These are phyloP conservation scores for Rhinolophus sinicus DNA, from an alignment of 2,113 vertebrate genomes.

Conservation along the genomic window DNA sequence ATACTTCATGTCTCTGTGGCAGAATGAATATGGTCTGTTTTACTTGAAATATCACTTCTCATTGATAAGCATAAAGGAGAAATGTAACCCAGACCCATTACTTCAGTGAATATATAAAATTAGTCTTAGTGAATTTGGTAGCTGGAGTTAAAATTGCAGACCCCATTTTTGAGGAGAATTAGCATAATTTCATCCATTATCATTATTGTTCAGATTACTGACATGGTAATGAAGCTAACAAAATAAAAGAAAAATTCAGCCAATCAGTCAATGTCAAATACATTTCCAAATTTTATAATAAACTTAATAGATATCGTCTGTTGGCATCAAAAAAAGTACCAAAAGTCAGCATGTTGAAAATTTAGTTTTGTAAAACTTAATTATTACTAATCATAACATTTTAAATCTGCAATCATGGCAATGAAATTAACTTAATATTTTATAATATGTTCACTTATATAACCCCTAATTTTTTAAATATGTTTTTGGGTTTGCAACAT, in stretches of 20 bases:
- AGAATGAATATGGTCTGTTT: background rate
- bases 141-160: slow-evolving; percentile 21
- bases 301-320: background rate
- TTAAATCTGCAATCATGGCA: background rate
- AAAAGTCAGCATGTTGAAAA: background rate
- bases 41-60: background rate
- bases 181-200: slow-evolving; percentile 9
- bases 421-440: background rate
- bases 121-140: background rate
- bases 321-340: background rate
- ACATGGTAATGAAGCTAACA: background rate
- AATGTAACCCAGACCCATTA: background rate
- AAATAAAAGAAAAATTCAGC: background rate
- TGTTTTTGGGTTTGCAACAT: background rate
- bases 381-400: background rate
- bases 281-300: background rate
- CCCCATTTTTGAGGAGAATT: background rate
- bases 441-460: background rate
- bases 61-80: background rate
- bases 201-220: background rate
- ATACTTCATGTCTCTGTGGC: background rate
- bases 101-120: background rate
- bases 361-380: background rate
- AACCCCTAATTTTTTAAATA: background rate
- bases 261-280: background rate